phyloP scores from a whole-genome alignment of 2,797 vertebrate species.

The Scolopax bukidnonensis region DNA sequence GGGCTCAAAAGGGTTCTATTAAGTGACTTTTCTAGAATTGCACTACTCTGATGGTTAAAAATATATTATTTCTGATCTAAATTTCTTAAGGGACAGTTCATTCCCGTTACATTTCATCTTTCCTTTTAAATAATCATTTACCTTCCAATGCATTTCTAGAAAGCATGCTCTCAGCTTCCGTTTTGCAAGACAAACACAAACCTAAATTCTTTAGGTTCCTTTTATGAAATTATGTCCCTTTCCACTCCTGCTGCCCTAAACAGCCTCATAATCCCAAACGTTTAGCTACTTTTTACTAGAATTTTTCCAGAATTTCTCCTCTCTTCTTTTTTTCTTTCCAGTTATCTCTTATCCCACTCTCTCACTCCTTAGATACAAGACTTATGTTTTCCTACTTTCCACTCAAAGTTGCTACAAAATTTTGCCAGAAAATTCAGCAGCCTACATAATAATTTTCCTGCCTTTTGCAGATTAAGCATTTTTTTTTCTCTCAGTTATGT shows the following conservation, averaged over 20 bases:
- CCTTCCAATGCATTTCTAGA: not conserved
- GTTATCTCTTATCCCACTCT: not conserved
- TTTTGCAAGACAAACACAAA: not conserved
- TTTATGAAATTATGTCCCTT: not conserved
- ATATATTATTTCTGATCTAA: not conserved
- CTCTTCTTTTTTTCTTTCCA: not conserved
- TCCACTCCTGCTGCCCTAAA: not conserved
- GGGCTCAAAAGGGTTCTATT: not conserved
- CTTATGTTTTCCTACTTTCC: not conserved
- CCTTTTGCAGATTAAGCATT: not conserved
- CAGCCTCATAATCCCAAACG: not conserved
- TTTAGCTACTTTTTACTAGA: not conserved
- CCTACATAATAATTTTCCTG: not conserved
- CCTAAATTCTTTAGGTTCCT: not conserved
- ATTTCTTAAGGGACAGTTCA: not conserved
- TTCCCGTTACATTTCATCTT: not conserved
- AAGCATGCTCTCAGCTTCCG: not conserved
- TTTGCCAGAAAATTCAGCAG: not conserved
- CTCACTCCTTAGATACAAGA: not conserved
- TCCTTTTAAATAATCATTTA: not conserved
- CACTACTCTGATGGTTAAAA: not conserved
- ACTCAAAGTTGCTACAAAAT: not conserved
- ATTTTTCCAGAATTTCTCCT: not conserved
- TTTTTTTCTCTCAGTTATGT: not conserved
- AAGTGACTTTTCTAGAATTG: not conserved